Conservation (phyloP, 2,888 invertebrate species). For the Drosophila helvetica region DNA sequence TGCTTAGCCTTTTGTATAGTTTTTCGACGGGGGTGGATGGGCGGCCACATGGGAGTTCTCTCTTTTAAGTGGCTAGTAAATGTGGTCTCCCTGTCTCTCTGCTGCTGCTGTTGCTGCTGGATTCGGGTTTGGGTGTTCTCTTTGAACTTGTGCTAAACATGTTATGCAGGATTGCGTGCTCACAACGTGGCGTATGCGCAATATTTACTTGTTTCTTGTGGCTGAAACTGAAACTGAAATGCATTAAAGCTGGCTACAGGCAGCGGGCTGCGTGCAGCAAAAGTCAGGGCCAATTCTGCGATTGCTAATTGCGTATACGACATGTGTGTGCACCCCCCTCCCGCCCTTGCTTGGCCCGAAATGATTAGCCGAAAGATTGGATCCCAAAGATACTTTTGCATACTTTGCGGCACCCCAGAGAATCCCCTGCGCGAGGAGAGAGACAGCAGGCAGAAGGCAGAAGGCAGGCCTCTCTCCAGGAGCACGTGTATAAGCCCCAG, state of each 20-base stretch:
- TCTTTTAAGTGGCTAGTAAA: slow-evolving; percentile 71
- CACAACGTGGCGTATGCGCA: slow-evolving; percentile 71
- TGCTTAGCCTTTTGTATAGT: slow-evolving; percentile 53
- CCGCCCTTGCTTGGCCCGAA: background rate
- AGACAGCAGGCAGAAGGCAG: background rate
- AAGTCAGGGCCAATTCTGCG: slow-evolving; percentile 5
- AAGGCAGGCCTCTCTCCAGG: background rate
- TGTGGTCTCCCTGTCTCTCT: slow-evolving; percentile 37
- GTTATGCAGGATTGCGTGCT: slow-evolving; percentile 66
- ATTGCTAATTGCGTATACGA: slow-evolving; percentile 36
- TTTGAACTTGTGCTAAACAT: slow-evolving; percentile 52
- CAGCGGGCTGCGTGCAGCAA: slow-evolving; percentile 19
- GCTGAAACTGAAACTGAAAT: slow-evolving; percentile 36
- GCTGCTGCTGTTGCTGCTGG: background rate
- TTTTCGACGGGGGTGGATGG: slow-evolving; percentile 26
- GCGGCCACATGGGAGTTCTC: slow-evolving; percentile 66
- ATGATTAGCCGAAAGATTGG: slow-evolving; percentile 32
- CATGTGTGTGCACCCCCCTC: slow-evolving; percentile 22
- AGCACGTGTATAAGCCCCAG: background rate
- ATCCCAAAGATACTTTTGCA: background rate
- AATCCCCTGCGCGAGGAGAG: background rate
- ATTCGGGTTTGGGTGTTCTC: slow-evolving; percentile 10
- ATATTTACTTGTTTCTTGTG: slow-evolving; percentile 44
- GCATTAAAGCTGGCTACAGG: slow-evolving; percentile 33
- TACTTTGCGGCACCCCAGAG: slow-evolving; percentile 11